Base-by-base conservation (phyloP, 2,888 invertebrate species). In the Coleophora deauratella region DNA sequence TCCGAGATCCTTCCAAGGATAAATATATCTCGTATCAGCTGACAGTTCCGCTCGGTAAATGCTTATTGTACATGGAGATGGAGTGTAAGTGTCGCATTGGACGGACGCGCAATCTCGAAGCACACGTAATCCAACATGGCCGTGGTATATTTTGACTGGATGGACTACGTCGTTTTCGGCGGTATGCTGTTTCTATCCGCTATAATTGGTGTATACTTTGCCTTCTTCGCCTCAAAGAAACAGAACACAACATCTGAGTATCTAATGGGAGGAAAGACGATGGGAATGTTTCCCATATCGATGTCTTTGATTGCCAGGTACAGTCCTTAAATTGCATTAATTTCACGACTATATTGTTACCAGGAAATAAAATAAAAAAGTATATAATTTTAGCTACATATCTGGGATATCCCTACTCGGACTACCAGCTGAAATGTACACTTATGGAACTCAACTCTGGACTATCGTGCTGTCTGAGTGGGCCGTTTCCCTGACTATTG, bases 281-380 rank as follows among this genome's bases (percentile, higher is more conserved):
- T 93, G 91, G 91, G 91, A n/a, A 89, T 92, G 54, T 90, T 92
- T 54, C 92, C 92, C 0, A 91, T 93, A 60, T 91, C 92, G 39
- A 91, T 92, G 91, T 92, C 92, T 10, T 73, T 93, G 44, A 91
- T 93, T 51, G 91, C 92, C 57, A 92, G 92, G 92, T 92, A 87
- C 3, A 4, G 11, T 31, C 9, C 4, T 10, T 31, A n/a, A 31
- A 31, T 10, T 10, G 4, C 7, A 31, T 31, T n/a, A n/a, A 6
- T 21, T 21, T 21, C 21, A 4, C 21, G 21, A 4, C 21, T 21
- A 21, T 6, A 21, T 21, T 4, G 21, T 21, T 6, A 6, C 21
- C 21, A 21, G 6, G n/a, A n/a, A n/a, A n/a, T n/a, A n/a, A n/a
- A n/a, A n/a, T n/a, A n/a, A n/a, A n/a, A n/a, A n/a, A n/a, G n/a